These are phyloP conservation scores for Alces alces DNA, from an alignment of 2,113 vertebrate species.

Conservation along the genomic window DNA sequence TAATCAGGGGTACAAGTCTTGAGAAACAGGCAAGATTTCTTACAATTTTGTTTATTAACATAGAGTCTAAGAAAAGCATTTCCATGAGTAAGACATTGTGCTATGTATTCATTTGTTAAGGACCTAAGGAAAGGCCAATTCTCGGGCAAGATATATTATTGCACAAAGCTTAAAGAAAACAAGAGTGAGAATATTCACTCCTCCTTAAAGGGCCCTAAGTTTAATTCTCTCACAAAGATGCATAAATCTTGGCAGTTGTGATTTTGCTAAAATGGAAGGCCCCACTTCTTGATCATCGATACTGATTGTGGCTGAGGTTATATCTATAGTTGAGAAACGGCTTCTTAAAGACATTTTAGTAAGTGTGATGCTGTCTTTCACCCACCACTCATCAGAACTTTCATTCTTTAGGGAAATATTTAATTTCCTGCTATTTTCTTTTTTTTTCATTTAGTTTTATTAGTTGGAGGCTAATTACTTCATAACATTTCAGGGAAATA, in stretches of 20 bases:
- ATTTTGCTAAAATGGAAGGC: not conserved
- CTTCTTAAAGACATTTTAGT: not conserved
- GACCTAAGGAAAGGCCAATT: not conserved
- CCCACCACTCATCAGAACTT: not conserved
- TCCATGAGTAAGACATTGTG: not conserved
- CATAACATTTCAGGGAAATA: no score
- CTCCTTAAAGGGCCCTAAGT: not conserved
- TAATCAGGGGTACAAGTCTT: not conserved
- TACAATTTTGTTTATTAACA: not conserved
- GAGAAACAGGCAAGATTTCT: not conserved
- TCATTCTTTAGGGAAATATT: not conserved
- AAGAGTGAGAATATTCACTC: not conserved
- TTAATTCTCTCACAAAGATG: not conserved
- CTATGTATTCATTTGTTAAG: not conserved
- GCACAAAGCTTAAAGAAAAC: not conserved
- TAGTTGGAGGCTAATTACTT: no score
- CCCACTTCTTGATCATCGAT: not conserved
- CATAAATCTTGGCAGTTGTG: not conserved
- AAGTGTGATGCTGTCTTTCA: not conserved
- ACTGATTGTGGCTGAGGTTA: not conserved
- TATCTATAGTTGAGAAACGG: not conserved
- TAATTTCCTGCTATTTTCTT: not conserved
- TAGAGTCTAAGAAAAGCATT: not conserved
- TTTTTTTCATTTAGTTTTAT: no score
- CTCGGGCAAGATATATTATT: not conserved